A percentile compares a stretch with the other conserved stretches of the same genome.
Evolutionary conservation across 2,797 vertebrate genomes (phyloP).

Genomic region (Clamator glandarius): DNA sequence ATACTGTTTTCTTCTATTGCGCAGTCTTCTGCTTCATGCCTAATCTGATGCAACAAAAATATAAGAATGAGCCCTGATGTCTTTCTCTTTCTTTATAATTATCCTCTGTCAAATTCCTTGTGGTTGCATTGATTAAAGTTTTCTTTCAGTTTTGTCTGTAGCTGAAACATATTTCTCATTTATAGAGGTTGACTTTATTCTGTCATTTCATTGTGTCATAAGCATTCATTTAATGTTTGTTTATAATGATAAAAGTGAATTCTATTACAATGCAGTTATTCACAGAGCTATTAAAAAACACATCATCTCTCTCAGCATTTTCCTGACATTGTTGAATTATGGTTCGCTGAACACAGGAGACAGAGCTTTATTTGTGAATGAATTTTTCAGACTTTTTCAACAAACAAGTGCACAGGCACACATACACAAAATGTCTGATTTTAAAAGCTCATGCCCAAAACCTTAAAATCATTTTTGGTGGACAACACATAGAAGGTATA

Average conservation of each 20-base stretch:
- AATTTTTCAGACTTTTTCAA: neutral
- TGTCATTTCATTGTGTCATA: conserved; percentile 2
- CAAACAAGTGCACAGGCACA: neutral
- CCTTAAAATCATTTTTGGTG: neutral
- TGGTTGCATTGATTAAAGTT: conserved; percentile 25
- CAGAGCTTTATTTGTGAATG: neutral
- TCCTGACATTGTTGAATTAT: neutral
- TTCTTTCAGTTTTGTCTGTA: neutral
- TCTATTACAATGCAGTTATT: conserved; percentile 3
- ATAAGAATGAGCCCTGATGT: neutral
- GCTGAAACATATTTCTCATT: neutral
- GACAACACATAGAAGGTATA: neutral
- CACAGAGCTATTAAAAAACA: neutral
- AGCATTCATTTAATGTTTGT: conserved; percentile 11
- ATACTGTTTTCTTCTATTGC: neutral
- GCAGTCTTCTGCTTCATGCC: neutral
- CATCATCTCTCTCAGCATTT: neutral
- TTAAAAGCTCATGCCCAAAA: neutral
- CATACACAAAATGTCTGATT: neutral
- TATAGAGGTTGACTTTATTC: conserved; percentile 17
- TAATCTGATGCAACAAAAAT: neutral
- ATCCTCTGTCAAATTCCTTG: neutral
- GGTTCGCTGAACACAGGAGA: neutral
- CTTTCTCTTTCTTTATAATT: conserved; percentile 20
- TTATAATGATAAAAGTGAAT: conserved; percentile 39